phyloP scores from a whole-genome alignment of 2,113 vertebrate genomes.

The Helogale parvula region DNA sequence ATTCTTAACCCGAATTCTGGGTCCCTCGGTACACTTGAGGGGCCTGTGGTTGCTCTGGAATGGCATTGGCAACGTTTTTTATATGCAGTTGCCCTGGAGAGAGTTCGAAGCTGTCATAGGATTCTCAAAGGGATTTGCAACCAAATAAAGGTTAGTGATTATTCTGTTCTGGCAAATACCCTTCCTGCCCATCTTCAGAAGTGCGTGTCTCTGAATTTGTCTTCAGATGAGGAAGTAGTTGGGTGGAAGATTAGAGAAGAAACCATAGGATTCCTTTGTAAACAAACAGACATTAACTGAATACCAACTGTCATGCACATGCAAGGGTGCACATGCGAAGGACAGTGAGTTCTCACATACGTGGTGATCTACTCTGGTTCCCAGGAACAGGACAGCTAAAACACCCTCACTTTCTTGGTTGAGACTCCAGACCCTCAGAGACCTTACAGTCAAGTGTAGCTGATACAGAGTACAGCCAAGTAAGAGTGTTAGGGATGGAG shows the following conservation, averaged over 20 bases:
- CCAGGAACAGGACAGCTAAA: neutral
- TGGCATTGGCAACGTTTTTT: neutral
- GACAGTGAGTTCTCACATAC: neutral
- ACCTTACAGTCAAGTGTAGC: neutral
- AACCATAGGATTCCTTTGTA: slow-evolving; percentile 27
- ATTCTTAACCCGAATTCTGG: slow-evolving; percentile 10
- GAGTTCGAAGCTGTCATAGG: neutral
- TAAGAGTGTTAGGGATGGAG: neutral
- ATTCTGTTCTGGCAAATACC: neutral
- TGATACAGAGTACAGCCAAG: neutral
- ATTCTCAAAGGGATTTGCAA: slow-evolving; percentile 15
- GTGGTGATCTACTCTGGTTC: neutral
- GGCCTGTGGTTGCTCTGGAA: neutral
- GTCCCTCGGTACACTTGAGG: neutral
- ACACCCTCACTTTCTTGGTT: neutral
- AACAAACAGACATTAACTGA: neutral
- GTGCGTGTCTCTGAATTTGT: neutral
- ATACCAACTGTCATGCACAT: slow-evolving; percentile 2
- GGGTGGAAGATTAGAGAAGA: slow-evolving; percentile 9
- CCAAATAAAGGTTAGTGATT: neutral
- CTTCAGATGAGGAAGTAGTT: slow-evolving; percentile 11
- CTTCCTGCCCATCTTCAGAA: neutral
- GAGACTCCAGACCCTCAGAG: neutral
- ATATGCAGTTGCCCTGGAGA: neutral
- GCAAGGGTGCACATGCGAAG: neutral